Conservation (phyloP, 2,797 vertebrate genomes). For the Sebastes nivosus region DNA sequence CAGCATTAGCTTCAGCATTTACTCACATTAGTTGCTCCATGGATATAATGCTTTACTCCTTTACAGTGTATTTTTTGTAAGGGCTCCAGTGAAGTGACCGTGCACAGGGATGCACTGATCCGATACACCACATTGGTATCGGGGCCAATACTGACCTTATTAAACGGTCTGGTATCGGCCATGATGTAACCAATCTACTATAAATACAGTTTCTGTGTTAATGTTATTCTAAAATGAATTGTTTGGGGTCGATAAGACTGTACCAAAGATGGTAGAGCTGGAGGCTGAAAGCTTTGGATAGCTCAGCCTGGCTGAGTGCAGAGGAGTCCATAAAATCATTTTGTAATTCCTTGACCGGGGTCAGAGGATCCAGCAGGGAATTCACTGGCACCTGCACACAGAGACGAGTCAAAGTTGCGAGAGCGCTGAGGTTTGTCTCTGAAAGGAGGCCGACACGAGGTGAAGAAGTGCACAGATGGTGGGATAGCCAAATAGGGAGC, state of each 20-base stretch:
- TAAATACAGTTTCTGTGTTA: background rate
- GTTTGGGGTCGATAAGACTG: background rate
- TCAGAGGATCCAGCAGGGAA: constrained; percentile 45
- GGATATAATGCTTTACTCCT: background rate
- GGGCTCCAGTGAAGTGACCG: background rate
- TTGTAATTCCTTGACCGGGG: constrained; percentile 50
- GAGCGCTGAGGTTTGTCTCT: constrained; percentile 20
- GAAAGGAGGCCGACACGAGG: constrained; percentile 30
- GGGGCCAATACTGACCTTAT: background rate
- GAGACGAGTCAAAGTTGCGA: constrained; percentile 36
- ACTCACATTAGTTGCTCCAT: background rate
- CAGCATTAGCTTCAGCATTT: background rate
- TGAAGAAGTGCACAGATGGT: constrained; percentile 24
- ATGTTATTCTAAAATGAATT: constrained; percentile 6
- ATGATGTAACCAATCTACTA: background rate
- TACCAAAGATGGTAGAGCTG: constrained; percentile 38
- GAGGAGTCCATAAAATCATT: constrained; percentile 26
- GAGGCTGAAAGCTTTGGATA: constrained; percentile 5
- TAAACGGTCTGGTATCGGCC: background rate
- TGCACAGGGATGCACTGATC: constrained; percentile 4
- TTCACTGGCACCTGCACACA: constrained; percentile 53
- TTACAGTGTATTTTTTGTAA: background rate
- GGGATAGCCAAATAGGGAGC: constrained; percentile 33
- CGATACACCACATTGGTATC: background rate
- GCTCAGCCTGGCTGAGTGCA: constrained; percentile 20